These are phyloP conservation scores for Coenobita brevimanus DNA, from an alignment of 1,140 invertebrate species.

Conservation along the genomic window DNA sequence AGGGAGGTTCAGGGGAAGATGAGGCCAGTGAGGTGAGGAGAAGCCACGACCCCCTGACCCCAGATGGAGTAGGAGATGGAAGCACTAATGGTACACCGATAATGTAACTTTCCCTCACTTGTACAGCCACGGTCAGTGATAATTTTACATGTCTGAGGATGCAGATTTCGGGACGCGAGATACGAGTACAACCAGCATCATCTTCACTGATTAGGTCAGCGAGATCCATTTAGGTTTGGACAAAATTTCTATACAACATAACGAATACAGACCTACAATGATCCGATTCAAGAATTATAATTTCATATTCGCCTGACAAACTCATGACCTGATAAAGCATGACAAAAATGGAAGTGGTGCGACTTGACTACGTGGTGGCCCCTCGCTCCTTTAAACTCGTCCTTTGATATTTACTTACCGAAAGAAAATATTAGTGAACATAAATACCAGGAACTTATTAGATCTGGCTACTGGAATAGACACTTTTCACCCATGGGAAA, in stretches of 20 bases:
- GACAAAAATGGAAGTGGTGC: neutral
- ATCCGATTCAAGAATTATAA: too few relatives aligned
- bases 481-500: too few relatives aligned
- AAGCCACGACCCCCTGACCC: neutral
- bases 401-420: too few relatives aligned
- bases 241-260: too few relatives aligned
- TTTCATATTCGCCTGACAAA: too few relatives aligned
- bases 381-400: neutral
- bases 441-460: too few relatives aligned
- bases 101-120: conserved; percentile 28
- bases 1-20: neutral
- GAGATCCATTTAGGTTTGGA: neutral
- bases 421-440: too few relatives aligned
- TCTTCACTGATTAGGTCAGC: neutral
- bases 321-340: neutral
- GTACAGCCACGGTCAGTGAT: too few relatives aligned
- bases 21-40: neutral
- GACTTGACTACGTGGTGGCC: neutral
- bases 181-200: neutral
- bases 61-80: conserved; percentile 7
- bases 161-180: too few relatives aligned
- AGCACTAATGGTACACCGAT: conserved; percentile 1
- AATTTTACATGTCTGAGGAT: too few relatives aligned
- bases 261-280: too few relatives aligned
- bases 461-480: too few relatives aligned